phyloP scores from a whole-genome alignment of 2,888 invertebrate species.

The Cerceris ruficornis region DNA sequence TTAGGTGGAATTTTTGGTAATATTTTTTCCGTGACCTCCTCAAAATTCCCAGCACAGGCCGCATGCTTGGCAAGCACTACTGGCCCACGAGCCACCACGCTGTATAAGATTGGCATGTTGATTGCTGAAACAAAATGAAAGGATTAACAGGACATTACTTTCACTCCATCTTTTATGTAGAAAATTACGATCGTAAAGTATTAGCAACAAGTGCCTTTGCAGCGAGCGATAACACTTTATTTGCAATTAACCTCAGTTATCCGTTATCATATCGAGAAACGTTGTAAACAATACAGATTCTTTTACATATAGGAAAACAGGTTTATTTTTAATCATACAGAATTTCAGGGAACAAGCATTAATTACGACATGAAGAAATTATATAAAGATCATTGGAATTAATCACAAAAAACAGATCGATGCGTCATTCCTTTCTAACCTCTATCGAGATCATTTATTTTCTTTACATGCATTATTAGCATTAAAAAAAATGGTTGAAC shows the following conservation, averaged over 20 bases:
- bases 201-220: not conserved
- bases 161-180: not conserved
- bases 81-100: conserved; percentile 93
- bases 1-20: conserved; percentile 93
- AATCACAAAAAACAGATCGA: too few relatives aligned
- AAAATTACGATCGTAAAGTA: not conserved
- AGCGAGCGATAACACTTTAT: conserved; percentile 9
- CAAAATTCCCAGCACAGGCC: conserved; percentile 96
- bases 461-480: too few relatives aligned
- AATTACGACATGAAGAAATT: too few relatives aligned
- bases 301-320: too few relatives aligned
- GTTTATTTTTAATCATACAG: too few relatives aligned
- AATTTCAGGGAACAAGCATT: too few relatives aligned
- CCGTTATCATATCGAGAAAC: conserved; percentile 15
- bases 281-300: conserved; percentile 4
- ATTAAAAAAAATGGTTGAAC: not conserved
- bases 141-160: not conserved
- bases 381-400: too few relatives aligned
- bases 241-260: conserved; percentile 33
- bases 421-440: too few relatives aligned
- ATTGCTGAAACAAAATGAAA: conserved; percentile 45
- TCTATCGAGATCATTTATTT: too few relatives aligned
- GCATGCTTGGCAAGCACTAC: conserved; percentile 95
- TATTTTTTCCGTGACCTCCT: conserved; percentile 96
- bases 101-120: conserved; percentile 94